A percentile compares a stretch with the other conserved stretches of the same genome.
These are phyloP conservation scores for Mimachlamys varia DNA, from an alignment of 2,888 invertebrate genomes.

Conservation along the genomic window DNA sequence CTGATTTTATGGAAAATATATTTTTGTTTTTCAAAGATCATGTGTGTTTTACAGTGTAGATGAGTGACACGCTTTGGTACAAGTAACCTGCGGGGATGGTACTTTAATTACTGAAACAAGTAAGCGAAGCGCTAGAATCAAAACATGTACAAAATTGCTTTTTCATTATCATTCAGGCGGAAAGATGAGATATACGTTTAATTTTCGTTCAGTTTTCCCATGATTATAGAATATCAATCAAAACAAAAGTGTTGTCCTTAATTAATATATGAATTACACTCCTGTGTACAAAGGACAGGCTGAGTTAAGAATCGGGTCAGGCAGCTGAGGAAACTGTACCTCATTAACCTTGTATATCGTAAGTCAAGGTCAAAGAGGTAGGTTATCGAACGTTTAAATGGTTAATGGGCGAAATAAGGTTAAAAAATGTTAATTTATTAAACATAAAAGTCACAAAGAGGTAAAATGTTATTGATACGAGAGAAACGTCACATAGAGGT, in stretches of 20 bases:
- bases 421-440: no score
- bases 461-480: no score
- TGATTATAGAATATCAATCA: not conserved
- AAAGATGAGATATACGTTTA: not conserved
- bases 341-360: not conserved
- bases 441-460: no score
- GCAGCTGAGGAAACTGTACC: not conserved
- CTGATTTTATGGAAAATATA: not conserved
- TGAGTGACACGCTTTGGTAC: not conserved
- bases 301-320: not conserved
- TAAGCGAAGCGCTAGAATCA: not conserved
- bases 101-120: not conserved
- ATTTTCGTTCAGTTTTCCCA: not conserved
- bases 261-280: not conserved
- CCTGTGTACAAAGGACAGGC: not conserved
- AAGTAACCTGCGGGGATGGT: not conserved
- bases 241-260: not conserved
- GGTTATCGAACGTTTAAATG: no score
- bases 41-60: not conserved
- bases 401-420: no score
- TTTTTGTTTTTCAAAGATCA: not conserved
- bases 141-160: not conserved
- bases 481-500: no score
- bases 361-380: not conserved
- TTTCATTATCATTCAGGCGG: not conserved